These are phyloP conservation scores for Reinhardtius hippoglossoides DNA, from an alignment of 2,113 vertebrate species.

Conservation along the genomic window DNA sequence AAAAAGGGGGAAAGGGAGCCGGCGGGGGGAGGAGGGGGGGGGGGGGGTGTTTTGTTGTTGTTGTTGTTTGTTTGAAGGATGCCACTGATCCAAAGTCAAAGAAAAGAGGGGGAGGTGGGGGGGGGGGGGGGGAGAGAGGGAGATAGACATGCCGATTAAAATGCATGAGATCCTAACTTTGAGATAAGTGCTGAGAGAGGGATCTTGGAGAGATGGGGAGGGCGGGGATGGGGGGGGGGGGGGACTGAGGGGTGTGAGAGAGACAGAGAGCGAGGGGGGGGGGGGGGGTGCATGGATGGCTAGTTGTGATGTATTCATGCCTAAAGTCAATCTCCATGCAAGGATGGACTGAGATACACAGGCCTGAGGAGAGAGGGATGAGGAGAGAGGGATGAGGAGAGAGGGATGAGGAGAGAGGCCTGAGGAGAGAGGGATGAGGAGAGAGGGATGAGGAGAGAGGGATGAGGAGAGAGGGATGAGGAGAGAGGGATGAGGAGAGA, in stretches of 20 bases:
- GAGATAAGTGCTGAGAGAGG: constrained; percentile 77
- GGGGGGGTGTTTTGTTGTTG: constrained; percentile 47
- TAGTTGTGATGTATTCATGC: constrained; percentile 69
- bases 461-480: too few relatives aligned
- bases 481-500: constrained; percentile 33
- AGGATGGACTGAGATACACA: constrained; percentile 64
- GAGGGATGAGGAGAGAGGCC: constrained; percentile 39
- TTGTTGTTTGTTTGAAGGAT: constrained; percentile 80
- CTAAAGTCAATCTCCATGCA: constrained; percentile 76
- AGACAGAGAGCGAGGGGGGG: neutral
- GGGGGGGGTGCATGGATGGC: constrained; percentile 56
- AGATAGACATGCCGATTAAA: constrained; percentile 75
- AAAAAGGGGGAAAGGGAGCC: constrained; percentile 50
- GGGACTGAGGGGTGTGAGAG: neutral
- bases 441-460: too few relatives aligned
- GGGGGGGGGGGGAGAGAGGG: constrained; percentile 30
- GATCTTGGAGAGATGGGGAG: constrained; percentile 38
- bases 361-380: constrained; percentile 52
- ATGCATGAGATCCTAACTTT: constrained; percentile 79
- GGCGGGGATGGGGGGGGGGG: too few relatives aligned
- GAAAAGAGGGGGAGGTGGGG: constrained; percentile 40
- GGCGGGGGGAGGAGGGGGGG: neutral
- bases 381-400: neutral
- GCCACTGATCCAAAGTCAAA: constrained; percentile 79
- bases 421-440: constrained; percentile 40